Evolutionary conservation across 2,113 vertebrate species (phyloP), one percentile per base, ranked within the genome.

Genomic region (Isurus oxyrinchus): DNA sequence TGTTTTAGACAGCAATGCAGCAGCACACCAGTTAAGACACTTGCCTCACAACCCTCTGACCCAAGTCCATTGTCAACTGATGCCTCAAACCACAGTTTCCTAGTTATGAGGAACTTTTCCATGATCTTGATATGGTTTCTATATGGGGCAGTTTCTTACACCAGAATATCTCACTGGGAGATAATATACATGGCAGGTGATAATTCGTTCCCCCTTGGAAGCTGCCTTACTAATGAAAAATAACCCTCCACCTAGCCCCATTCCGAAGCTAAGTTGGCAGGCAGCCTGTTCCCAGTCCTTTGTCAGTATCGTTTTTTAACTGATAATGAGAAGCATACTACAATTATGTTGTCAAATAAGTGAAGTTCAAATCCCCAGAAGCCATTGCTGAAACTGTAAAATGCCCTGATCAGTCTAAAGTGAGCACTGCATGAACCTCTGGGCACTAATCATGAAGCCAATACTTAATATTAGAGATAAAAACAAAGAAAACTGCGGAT

Each of bases 1-100:
- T 95, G 66, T 95, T 95, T 95, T 31, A 95, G 94, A 69, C 94
- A 95, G 67, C 63, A 21, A 72, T 55, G 66, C 66, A 95, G 94
- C 69, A 72, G 44, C 66, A 55, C 49, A 95, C 66, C 40, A 95
- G 94, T 95, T 95, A 95, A 76, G 44, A 94, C 90, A 63, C 59
- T 66, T 63, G 90, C 66, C 67, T 95, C 67, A 59, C 67, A 95
- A 95, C 66, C 93, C 67, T 49, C 3, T 95, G 49, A 95, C 94
- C 66, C 93, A 94, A 63, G 61, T 94, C 44, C 44, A 21, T 95
- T 95, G 21, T 69, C 44, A 72, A 55, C 49, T 76, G 25, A 72
- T 95, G 67, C 94, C 94, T 95, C 66, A 55, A 72, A 53, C 94
- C 25, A 94, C 91, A 25, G 49, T 53, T 55, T 53, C 49, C 25